These are phyloP conservation scores for Heliocidaris tuberculata DNA, from an alignment of 35 echinoderm and acorn worm genomes.

Conservation along the genomic window DNA sequence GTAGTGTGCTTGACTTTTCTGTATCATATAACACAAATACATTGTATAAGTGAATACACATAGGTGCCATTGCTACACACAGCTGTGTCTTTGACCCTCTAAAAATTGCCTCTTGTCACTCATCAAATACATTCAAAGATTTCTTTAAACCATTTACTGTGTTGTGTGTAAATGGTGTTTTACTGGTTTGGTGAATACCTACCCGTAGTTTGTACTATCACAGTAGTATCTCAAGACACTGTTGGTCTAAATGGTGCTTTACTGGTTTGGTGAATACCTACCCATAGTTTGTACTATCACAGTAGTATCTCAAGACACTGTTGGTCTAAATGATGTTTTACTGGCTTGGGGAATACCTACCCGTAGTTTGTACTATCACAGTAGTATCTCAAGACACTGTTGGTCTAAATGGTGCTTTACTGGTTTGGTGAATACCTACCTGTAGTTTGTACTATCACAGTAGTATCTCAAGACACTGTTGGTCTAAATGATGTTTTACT, in stretches of 20 bases:
- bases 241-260: neutral
- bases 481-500: neutral
- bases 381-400: slow-evolving; percentile 56
- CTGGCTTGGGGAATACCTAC: slow-evolving; percentile 36
- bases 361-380: slow-evolving; percentile 90
- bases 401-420: neutral
- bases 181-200: neutral
- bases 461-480: slow-evolving; percentile 56
- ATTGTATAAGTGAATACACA: too few relatives aligned
- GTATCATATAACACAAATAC: too few relatives aligned
- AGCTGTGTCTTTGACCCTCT: too few relatives aligned
- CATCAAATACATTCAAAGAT: too few relatives aligned
- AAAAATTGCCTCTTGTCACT: too few relatives aligned
- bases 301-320: slow-evolving; percentile 60
- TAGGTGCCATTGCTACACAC: too few relatives aligned
- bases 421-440: slow-evolving; percentile 49
- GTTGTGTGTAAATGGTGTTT: neutral
- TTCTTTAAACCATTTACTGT: too few relatives aligned
- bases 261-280: slow-evolving; percentile 21
- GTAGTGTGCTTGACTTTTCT: too few relatives aligned
- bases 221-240: slow-evolving; percentile 61
- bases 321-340: neutral
- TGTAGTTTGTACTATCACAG: slow-evolving; percentile 86
- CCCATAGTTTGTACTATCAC: slow-evolving; percentile 92
- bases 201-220: slow-evolving; percentile 93